Base-by-base conservation (phyloP, 2,888 invertebrate species). In the Pseudoips prasinana region DNA sequence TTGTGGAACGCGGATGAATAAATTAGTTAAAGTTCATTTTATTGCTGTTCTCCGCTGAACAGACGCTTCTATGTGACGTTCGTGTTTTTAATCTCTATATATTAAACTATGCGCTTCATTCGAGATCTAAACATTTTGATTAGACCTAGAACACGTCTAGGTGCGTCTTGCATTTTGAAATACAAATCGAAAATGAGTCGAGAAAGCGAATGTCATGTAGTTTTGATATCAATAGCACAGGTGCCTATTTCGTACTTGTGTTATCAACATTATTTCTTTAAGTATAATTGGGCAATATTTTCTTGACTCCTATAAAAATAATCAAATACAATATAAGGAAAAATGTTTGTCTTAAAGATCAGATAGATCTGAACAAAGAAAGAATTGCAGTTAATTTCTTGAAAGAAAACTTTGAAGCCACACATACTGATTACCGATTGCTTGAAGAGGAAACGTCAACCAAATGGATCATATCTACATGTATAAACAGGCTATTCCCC, bases 11-110 rank as follows among this genome's bases (percentile, higher is more conserved):
- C 63, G 58, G 53, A 67, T 70, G 48, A 65, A 69, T 68, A 64
- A 64, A 73, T 71, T 69, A 64, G 48, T 63, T 55, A 63, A 62
- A 58, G 54, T 63, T 65, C 30, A 34, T 64, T 65, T 64, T 54
- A 64, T 64, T 49, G 53, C 51, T 62, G 53, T 58, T 56, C 53
- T 46, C 52, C 47, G 53, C 33, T 38, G 38, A 57, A 53, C 51
- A 54, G 48, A 54, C 44, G 46, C 8, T 46, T 35, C 32, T 30
- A 23, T 44, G 39, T 41, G 35, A 47, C 40, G 29, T 39, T 47
- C 29, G 40, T 31, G 27, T 49, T 57, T 41, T 35, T 47, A 46
- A 51, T 49, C 41, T 46, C 30, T 39, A 44, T 52, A 46, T 39
- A 43, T 40, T 49, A 40, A 54, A 53, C 38, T 28, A 36, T 28